A percentile compares a stretch with the other conserved stretches of the same genome.
These are phyloP conservation scores for Chironex yamaguchii DNA, from an alignment of 30 jellyfish, hydroid and myxozoan species.

Conservation along the genomic window DNA sequence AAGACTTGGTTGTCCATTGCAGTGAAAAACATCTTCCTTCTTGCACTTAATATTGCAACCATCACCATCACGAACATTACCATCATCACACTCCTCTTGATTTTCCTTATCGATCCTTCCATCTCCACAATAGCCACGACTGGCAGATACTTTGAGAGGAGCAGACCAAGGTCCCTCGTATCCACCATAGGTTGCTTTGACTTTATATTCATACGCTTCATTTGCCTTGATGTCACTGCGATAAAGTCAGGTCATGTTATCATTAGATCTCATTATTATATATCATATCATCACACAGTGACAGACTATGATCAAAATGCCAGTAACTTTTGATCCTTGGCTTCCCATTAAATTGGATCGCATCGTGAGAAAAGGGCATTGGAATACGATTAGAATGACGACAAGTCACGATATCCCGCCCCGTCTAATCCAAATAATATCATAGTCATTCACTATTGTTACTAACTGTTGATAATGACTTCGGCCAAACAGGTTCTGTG, in stretches of 20 bases:
- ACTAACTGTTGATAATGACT: too few relatives aligned
- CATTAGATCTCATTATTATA: not conserved
- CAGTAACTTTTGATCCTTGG: too few relatives aligned
- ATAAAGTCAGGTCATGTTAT: too few relatives aligned
- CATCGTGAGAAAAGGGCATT: too few relatives aligned
- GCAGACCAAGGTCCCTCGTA: slow-evolving; percentile 75
- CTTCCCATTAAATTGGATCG: too few relatives aligned
- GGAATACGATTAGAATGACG: too few relatives aligned
- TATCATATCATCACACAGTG: not conserved
- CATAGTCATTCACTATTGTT: too few relatives aligned
- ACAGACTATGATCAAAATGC: too few relatives aligned
- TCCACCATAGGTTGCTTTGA: slow-evolving; percentile 71
- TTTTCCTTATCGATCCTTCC: slow-evolving; percentile 65
- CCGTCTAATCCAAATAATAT: too few relatives aligned
- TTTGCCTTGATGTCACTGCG: slow-evolving; percentile 49
- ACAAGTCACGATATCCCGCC: too few relatives aligned
- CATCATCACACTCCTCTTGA: slow-evolving; percentile 96
- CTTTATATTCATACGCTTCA: slow-evolving; percentile 58
- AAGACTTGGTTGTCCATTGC: slow-evolving; percentile 91
- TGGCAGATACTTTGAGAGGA: slow-evolving; percentile 63
- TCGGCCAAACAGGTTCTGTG: too few relatives aligned
- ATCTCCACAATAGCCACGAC: slow-evolving; percentile 92
- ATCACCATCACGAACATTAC: slow-evolving; percentile 86
- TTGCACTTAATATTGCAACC: slow-evolving; percentile 91
- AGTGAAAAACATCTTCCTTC: slow-evolving; percentile 83